These are phyloP conservation scores for Triops cancriformis DNA, from an alignment of 1,140 invertebrate species.

Conservation along the genomic window DNA sequence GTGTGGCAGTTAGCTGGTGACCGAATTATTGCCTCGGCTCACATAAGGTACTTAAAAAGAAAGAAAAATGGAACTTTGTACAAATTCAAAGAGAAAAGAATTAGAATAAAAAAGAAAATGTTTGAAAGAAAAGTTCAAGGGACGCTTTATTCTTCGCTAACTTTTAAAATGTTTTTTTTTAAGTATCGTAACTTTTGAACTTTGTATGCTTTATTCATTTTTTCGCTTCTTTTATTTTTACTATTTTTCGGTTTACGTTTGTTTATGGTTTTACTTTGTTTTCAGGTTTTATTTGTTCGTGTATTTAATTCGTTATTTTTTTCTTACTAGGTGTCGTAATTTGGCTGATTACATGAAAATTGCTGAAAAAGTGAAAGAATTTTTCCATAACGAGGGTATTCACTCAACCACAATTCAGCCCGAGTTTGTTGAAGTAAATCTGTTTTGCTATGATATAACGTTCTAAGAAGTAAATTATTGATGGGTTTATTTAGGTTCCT, in stretches of 20 bases:
- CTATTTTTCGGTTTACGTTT: no score
- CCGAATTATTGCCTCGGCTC: constrained; percentile 84
- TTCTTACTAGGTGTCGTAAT: constrained; percentile 61
- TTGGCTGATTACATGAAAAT: constrained; percentile 84
- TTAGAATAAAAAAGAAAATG: no score
- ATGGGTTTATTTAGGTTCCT: constrained; percentile 40
- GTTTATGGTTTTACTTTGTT: no score
- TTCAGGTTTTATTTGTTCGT: no score
- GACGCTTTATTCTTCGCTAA: no score
- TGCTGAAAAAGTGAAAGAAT: constrained; percentile 87
- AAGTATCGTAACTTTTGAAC: no score
- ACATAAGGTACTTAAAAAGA: constrained; percentile 56
- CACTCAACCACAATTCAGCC: constrained; percentile 89
- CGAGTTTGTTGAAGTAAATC: constrained; percentile 69
- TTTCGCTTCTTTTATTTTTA: no score
- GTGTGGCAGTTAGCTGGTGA: constrained; percentile 89
- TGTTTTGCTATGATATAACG: constrained; percentile 28
- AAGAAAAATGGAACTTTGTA: not conserved
- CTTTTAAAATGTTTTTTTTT: no score
- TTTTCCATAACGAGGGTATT: constrained; percentile 88
- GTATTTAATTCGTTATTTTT: not conserved
- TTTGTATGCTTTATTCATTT: no score
- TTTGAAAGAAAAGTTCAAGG: no score
- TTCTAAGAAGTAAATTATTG: constrained; percentile 30
- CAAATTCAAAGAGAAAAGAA: no score